These are phyloP conservation scores for Bombus picipes DNA, from an alignment of 1,140 invertebrate genomes.

Conservation along the genomic window DNA sequence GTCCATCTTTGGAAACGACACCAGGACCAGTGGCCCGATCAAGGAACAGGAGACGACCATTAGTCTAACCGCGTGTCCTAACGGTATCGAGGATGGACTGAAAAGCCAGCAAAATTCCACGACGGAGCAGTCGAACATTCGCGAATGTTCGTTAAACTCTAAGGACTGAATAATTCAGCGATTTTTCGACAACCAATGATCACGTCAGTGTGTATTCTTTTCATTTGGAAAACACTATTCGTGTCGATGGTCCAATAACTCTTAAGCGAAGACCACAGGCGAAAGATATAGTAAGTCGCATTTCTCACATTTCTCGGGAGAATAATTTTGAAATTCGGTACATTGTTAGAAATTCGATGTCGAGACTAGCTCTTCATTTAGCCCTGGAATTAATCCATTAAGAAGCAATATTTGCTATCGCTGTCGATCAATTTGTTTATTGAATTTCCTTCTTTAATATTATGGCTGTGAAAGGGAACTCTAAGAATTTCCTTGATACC, in stretches of 20 bases:
- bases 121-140: conserved; percentile 11
- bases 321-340: background rate
- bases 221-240: background rate
- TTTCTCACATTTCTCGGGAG: background rate
- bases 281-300: background rate
- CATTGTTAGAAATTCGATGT: background rate
- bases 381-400: background rate
- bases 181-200: background rate
- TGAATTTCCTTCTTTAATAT: background rate
- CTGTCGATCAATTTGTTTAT: background rate
- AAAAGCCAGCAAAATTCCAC: conserved; percentile 40
- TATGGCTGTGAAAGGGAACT: background rate
- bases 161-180: conserved; percentile 37
- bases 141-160: background rate
- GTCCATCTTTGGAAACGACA: conserved; percentile 51
- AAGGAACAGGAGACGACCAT: conserved; percentile 74
- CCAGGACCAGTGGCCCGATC: conserved; percentile 31
- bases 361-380: background rate
- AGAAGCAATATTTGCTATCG: background rate
- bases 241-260: background rate
- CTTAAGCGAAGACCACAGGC: background rate
- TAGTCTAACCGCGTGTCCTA: conserved; percentile 66
- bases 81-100: conserved; percentile 66
- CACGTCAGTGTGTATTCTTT: background rate
- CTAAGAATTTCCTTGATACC: background rate